Conservation (phyloP, 2,113 vertebrate species). For the Serinus canaria region DNA sequence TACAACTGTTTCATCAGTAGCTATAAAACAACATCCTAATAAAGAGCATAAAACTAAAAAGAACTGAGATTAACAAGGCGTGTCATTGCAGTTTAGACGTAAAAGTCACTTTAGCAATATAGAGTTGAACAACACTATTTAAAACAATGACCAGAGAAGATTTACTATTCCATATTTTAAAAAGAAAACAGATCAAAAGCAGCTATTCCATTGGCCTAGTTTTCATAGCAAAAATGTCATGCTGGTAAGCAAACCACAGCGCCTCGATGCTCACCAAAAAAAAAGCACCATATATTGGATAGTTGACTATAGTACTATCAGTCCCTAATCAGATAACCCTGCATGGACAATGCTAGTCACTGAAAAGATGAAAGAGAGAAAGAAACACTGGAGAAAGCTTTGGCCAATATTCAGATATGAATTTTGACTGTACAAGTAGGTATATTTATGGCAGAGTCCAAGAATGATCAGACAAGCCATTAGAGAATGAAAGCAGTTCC, state of each 20-base stretch:
- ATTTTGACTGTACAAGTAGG: not conserved
- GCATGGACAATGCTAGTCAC: not conserved
- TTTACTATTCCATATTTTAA: not conserved
- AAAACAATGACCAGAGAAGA: not conserved
- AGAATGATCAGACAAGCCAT: constrained; percentile 23
- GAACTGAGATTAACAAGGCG: not conserved
- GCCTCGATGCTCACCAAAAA: not conserved
- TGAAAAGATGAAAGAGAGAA: not conserved
- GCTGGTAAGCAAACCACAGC: not conserved
- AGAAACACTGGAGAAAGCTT: not conserved
- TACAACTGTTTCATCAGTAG: constrained; percentile 1
- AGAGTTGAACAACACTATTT: not conserved
- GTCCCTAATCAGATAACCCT: not conserved
- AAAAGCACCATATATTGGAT: not conserved
- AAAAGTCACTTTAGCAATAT: constrained; percentile 31
- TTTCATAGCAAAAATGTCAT: not conserved
- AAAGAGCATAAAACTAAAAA: constrained; percentile 13
- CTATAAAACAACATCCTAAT: constrained; percentile 17
- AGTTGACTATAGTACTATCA: not conserved
- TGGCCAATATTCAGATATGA: not conserved
- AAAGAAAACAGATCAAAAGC: not conserved
- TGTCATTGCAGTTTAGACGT: not conserved
- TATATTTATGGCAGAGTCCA: constrained; percentile 15
- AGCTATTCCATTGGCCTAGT: not conserved
- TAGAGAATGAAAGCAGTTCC: not conserved